Evolutionary conservation across 2,888 invertebrate genomes (phyloP).

Genomic region (Ennomos erosarius): DNA sequence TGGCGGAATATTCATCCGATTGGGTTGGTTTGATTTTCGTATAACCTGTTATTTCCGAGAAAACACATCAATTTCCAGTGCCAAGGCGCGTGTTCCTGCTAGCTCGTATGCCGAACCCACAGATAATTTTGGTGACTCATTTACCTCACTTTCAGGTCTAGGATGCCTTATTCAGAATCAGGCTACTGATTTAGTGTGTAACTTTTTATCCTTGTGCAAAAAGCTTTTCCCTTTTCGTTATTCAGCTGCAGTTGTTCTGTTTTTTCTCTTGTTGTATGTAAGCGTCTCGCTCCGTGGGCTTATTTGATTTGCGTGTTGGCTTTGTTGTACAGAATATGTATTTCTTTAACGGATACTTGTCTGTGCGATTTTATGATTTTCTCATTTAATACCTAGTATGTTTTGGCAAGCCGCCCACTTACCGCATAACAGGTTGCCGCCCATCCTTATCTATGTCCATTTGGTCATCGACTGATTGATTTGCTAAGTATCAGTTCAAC

Average conservation of each 20-base stretch:
- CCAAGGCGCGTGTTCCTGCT: conserved; percentile 18
- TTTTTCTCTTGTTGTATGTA: conserved; percentile 4
- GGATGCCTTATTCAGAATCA: conserved; percentile 17
- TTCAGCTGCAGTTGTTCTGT: conserved; percentile 3
- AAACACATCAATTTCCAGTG: conserved; percentile 30
- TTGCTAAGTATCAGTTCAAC: conserved; percentile 11
- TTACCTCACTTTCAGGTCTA: conserved; percentile 25
- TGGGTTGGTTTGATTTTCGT: conserved; percentile 33
- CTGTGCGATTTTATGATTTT: not conserved
- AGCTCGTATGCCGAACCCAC: conserved; percentile 19
- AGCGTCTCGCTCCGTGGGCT: not conserved
- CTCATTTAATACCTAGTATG: conserved; percentile 7
- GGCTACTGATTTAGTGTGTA: conserved; percentile 25
- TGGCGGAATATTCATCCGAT: conserved; percentile 27
- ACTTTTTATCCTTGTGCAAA: conserved; percentile 19
- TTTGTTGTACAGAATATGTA: not conserved
- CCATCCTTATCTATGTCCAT: conserved; percentile 6
- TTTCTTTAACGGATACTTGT: not conserved
- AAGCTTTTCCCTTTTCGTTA: conserved; percentile 16
- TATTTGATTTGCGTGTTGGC: conserved; percentile 7
- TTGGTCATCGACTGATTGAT: conserved; percentile 23
- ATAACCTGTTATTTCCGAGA: conserved; percentile 31
- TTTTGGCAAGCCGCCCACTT: conserved; percentile 11
- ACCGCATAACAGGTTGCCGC: conserved; percentile 9
- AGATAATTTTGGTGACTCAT: conserved; percentile 22